phyloP scores from a whole-genome alignment of 2,888 invertebrate species.

The Cerastis leucographa region DNA sequence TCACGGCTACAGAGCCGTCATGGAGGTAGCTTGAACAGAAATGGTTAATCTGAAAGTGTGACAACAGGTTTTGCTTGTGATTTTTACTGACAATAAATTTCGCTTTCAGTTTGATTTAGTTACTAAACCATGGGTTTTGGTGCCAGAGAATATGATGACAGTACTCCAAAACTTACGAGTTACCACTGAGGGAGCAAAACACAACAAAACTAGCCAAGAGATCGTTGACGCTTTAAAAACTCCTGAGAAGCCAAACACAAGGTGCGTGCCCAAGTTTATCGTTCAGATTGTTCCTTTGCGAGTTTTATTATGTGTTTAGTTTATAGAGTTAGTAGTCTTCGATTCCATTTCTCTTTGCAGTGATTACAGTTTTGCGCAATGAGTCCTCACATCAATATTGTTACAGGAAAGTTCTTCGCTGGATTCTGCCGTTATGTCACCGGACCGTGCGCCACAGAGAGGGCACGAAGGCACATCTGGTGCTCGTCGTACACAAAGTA shows the following conservation, averaged over 20 bases:
- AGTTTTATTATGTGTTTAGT: neutral
- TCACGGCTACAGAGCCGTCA: constrained; percentile 93
- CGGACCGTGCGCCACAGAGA: constrained; percentile 92
- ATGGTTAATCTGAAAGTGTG: neutral
- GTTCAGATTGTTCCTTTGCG: neutral
- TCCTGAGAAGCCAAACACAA: constrained; percentile 85
- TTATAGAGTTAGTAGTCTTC: neutral
- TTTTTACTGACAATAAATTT: neutral
- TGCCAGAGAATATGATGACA: constrained; percentile 91
- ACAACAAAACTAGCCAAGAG: constrained; percentile 80
- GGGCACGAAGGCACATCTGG: constrained; percentile 91
- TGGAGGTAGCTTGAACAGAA: constrained; percentile 88
- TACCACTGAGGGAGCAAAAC: constrained; percentile 70
- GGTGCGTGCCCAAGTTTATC: constrained; percentile 73
- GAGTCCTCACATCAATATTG: constrained; percentile 7
- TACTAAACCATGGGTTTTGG: constrained; percentile 92
- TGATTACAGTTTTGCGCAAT: neutral
- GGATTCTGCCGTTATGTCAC: constrained; percentile 91
- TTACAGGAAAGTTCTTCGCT: constrained; percentile 90
- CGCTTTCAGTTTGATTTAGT: constrained; percentile 92
- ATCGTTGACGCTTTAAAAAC: constrained; percentile 88
- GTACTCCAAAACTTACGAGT: constrained; percentile 90
- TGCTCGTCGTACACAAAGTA: constrained; percentile 90
- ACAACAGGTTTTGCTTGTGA: neutral
- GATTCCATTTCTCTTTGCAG: neutral